Base-by-base conservation (phyloP, 2,113 vertebrate species). In the Nerophis lumbriciformis region DNA sequence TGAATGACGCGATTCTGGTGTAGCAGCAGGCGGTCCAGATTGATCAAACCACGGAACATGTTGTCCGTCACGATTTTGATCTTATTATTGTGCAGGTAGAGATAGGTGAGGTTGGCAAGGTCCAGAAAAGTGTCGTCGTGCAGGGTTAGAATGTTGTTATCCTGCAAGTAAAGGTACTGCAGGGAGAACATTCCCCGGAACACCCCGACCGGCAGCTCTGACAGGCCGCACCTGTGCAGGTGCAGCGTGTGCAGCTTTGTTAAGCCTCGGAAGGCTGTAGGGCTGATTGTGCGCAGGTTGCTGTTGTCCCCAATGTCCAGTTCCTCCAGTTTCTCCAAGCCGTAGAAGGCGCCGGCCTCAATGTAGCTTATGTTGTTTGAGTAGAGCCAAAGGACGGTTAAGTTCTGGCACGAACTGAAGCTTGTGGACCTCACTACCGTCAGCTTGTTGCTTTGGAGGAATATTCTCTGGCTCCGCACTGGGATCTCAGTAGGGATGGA, bases 131-230 rank as follows among this genome's bases (percentile, higher is more conserved):
- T 92, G 82, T 98, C 93, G 0, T 96, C 92, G 8, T 93, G 92
- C 76, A 99, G 89, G 0, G 89, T 89, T 74, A 93, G 90, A 48
- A 99, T 88, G 61, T 90, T 90, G 65, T 99, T 99, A 81, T 98
- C 95, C 89, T 99, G 96, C 72, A 99, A 91, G 79, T 96, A 98
- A 77, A 99, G 94, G 78, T 98, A 94, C 81, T 98, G 96, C 73
- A 99, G 88, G 6, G 95, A 95, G 53, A 91, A 94, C 72, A 99
- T 89, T 54, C 96, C 95, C 4, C 87, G 83, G 82, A 99, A 99
- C 57, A 96, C 93, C 5, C 93, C 94, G 0, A 92, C 90, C 6
- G 94, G 92, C 59, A 99, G 90, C 66, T 96, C 94, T 58, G 91
- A 92, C 61, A 99, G 88, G 50, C 96, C 97, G 2, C 97, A 99